phyloP scores from a whole-genome alignment of 2,113 vertebrate genomes.

The Myiagra hebetior region DNA sequence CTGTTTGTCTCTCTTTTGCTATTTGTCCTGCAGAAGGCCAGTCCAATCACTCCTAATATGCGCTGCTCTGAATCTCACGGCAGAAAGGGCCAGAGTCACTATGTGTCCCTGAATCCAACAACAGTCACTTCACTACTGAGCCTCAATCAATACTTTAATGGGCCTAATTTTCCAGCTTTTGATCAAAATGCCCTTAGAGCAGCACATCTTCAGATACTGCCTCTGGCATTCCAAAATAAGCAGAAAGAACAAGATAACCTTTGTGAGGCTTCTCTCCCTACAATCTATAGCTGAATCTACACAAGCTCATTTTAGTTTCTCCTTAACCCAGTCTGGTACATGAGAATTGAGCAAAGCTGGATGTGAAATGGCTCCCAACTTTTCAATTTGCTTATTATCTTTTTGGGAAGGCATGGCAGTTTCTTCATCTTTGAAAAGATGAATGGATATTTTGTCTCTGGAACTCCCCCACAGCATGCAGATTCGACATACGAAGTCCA shows the following conservation, averaged over 20 bases:
- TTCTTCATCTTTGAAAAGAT: neutral
- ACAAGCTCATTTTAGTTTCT: neutral
- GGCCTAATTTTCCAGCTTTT: slow-evolving; percentile 21
- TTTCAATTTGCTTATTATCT: neutral
- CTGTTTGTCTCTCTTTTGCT: neutral
- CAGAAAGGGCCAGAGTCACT: neutral
- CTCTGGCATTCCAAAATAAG: neutral
- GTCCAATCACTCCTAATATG: neutral
- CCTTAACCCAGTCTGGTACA: neutral
- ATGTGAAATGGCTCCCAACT: neutral
- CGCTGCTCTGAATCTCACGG: neutral
- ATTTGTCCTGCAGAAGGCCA: neutral
- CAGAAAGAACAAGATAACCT: neutral
- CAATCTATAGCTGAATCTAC: neutral
- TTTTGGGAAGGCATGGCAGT: neutral
- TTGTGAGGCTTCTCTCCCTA: neutral
- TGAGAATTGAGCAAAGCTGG: neutral
- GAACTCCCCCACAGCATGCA: fast-evolving
- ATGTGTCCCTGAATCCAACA: neutral
- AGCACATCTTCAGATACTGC: neutral
- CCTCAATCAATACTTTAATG: neutral
- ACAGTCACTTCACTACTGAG: neutral
- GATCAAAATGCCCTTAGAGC: neutral
- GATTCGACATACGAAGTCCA: neutral
- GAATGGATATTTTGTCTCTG: neutral